Base-by-base conservation (phyloP, 1,140 invertebrate genomes). In the Drosophila dunni region DNA sequence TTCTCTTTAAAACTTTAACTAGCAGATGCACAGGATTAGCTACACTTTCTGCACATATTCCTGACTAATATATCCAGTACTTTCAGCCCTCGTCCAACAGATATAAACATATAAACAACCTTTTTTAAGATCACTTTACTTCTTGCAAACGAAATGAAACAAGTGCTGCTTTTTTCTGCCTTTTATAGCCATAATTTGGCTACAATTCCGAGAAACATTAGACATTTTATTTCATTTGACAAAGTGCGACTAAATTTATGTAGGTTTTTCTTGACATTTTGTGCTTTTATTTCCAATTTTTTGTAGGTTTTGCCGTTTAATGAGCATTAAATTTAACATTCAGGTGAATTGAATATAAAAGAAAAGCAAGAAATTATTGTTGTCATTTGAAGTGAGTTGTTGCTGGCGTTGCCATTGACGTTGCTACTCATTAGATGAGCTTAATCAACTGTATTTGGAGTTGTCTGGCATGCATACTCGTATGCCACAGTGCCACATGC, bases 341-440 rank as follows among this genome's bases (percentile, higher is more conserved):
- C 20, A 64, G 38, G 13, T 53, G 36, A 65, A 54, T 65, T 65
- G 29, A 42, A 33, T 51, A 51, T 15, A 45, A 45, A 33, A 20
- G 15, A n/a, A n/a, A n/a, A n/a, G 13, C 13, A 4, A 46, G 34
- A 34, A n/a, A 33, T 15, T 34, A 11, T 66, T 36, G 34, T 17
- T 24, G 15, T 24, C 51, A 20, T 42, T 46, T 46, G 3, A 17
- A 15, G 46, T 65, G 40, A 33, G 48, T 44, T 36, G n/a, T 38
- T n/a, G 24, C 20, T 57, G 38, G 0, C 17, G 17, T 57, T 13
- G 36, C 8, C 29, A 34, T 44, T 29, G 45, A n/a, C 54, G 65
- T 68, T 68, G 65, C 65, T 51, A 68, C 60, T 61, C 56, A 68
- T 68, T 68, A 68, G 65, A 44, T 61, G 65, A 45, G 66, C 46